A percentile compares a stretch with the other conserved stretches of the same genome.
Conservation (phyloP, 2,888 invertebrate genomes). For the Neria commutata region DNA sequence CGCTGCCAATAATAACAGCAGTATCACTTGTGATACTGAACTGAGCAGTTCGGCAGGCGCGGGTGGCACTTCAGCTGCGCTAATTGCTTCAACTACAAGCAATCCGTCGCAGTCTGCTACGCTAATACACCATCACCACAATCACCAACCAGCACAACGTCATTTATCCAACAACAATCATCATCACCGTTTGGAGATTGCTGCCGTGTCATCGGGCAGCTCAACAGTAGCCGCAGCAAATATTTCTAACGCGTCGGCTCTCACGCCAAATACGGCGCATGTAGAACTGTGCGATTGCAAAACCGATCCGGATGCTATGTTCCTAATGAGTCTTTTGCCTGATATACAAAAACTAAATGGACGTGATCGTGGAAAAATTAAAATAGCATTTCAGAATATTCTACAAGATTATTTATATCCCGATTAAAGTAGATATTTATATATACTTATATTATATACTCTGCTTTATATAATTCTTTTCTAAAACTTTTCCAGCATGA, state of each 20-base stretch:
- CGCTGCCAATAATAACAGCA: conserved; percentile 9
- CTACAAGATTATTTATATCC: conserved; percentile 59
- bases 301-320: conserved; percentile 61
- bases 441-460: no score
- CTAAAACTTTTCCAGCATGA: no score
- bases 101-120: conserved; percentile 25
- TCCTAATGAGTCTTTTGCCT: conserved; percentile 58
- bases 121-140: neutral
- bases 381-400: conserved; percentile 60
- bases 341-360: conserved; percentile 59
- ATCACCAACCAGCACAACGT: conserved; percentile 29
- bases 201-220: conserved; percentile 8
- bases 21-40: conserved; percentile 2
- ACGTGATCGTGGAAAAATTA: conserved; percentile 59
- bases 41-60: conserved; percentile 17
- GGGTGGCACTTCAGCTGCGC: conserved; percentile 15
- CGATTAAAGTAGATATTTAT: no score
- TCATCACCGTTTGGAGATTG: conserved; percentile 35
- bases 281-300: conserved; percentile 57
- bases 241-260: conserved; percentile 19
- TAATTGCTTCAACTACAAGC: conserved; percentile 5
- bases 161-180: conserved; percentile 34
- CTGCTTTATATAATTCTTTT: no score
- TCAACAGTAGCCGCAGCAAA: conserved; percentile 20
- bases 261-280: conserved; percentile 18